Conservation (phyloP, 2,888 invertebrate species). For the Alitta virens region DNA sequence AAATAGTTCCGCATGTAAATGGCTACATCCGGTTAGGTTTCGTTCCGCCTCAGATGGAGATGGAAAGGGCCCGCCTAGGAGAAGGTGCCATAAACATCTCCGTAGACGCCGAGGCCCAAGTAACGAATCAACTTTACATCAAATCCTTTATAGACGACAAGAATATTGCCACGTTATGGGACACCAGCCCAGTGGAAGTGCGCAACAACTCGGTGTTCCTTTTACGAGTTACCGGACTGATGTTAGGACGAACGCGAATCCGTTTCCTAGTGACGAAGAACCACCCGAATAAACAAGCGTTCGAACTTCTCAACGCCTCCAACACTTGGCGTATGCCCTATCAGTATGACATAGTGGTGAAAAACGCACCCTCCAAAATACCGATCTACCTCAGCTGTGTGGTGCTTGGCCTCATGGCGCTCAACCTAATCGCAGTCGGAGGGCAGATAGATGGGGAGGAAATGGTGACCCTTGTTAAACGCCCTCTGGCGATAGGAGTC, state of each 20-base stretch:
- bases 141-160: neutral
- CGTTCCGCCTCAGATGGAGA: neutral
- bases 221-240: slow-evolving; percentile 3
- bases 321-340: slow-evolving; percentile 18
- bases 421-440: slow-evolving; percentile 24
- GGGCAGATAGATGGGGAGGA: slow-evolving; percentile 22
- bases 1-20: neutral
- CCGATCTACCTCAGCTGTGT: slow-evolving; percentile 13
- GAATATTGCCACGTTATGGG: neutral
- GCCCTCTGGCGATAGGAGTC: slow-evolving; percentile 15
- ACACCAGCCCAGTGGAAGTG: neutral
- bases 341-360: slow-evolving; percentile 18
- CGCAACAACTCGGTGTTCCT: neutral
- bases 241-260: slow-evolving; percentile 19
- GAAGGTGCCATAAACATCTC: neutral
- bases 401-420: slow-evolving; percentile 15
- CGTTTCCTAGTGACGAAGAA: slow-evolving; percentile 17
- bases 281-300: neutral
- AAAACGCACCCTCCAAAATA: neutral
- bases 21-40: neutral
- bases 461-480: slow-evolving; percentile 17
- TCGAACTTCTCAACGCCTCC: slow-evolving; percentile 2
- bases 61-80: neutral
- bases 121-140: neutral
- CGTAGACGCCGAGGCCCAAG: neutral